Percentiles rank a stretch among this genome's conserved stretches.
phyloP scores from a whole-genome alignment of 2,888 invertebrate species.

The Barypeithes pellucidus region DNA sequence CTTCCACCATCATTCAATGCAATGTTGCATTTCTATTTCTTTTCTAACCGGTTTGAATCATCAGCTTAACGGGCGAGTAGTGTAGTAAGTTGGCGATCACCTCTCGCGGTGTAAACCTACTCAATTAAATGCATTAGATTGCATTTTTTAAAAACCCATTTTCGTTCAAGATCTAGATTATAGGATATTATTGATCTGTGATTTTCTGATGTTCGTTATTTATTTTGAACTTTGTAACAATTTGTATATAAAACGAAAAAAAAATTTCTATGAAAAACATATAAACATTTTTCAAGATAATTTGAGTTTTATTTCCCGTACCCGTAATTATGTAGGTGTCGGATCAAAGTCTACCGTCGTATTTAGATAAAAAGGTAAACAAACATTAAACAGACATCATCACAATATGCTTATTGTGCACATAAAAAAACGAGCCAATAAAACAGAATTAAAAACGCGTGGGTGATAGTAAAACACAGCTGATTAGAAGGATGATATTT shows the following conservation, averaged over 20 bases:
- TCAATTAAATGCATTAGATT: not conserved
- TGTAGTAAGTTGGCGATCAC: not conserved
- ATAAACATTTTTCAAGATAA: constrained; percentile 17
- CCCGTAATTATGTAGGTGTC: not conserved
- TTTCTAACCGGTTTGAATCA: not conserved
- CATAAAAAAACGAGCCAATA: not conserved
- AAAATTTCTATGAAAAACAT: constrained; percentile 34
- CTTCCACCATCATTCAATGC: not conserved
- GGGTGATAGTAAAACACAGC: not conserved
- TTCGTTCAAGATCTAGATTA: constrained; percentile 6
- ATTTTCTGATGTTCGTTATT: constrained; percentile 40
- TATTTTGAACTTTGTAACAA: constrained; percentile 47
- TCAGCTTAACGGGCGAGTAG: too few relatives aligned
- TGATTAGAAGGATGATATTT: not conserved
- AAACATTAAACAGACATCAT: not conserved
- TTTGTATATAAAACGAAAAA: constrained; percentile 46
- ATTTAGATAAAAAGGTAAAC: constrained; percentile 1
- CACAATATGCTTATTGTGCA: too few relatives aligned
- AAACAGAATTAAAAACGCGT: not conserved
- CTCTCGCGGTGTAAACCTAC: not conserved
- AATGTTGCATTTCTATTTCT: not conserved
- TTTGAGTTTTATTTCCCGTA: constrained; percentile 23
- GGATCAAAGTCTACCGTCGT: constrained; percentile 2
- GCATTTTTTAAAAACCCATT: constrained; percentile 2
- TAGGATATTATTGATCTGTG: constrained; percentile 49